Evolutionary conservation across 2,888 invertebrate species (phyloP), one percentile per base, ranked within the genome.

Genomic region (Nebria brevicollis): DNA sequence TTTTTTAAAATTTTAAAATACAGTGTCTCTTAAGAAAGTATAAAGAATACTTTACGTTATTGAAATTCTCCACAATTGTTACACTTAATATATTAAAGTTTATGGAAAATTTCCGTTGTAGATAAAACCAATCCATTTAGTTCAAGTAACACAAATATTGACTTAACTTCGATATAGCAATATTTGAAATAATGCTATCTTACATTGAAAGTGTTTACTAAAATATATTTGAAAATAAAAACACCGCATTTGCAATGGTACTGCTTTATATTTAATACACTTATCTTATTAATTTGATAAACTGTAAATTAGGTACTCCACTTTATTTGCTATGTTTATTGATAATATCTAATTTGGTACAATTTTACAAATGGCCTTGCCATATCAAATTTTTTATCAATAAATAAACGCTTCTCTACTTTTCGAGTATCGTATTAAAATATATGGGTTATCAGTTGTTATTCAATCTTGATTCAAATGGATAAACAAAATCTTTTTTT

Each of bases 311-410:
- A 34, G 2, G 34, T 34, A 34, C 34, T 34, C 34, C 34, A 34
- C 6, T 54, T 11, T 54, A 54, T 54, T 54, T 54, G 7, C 54
- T 3, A 54, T 54, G 13, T 54, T 54, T 54, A 54, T 54, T 54
- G 54, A 54, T 54, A 54, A 54, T 54, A 2, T 54, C 54, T 8
- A 54, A 34, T 34, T 54, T 54, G 54, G 11, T 8, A 25, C 66
- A 70, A 25, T 77, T 77, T 68, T 68, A 15, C 20, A n/a, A 70
- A 77, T 25, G 25, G 25, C 26, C 66, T 34, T 13, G 66, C 7
- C 54, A 64, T 54, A 54, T 20, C 20, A 41, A 26, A 66, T 26
- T 74, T 82, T 82, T 81, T 77, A 73, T 72, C 74, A 11, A 64
- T 42, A 72, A 72, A 75, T 81, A 74, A 83, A 8, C 8, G 54